Evolutionary conservation across 2,797 vertebrate genomes (phyloP).

Genomic region (Clarias pachynema): DNA sequence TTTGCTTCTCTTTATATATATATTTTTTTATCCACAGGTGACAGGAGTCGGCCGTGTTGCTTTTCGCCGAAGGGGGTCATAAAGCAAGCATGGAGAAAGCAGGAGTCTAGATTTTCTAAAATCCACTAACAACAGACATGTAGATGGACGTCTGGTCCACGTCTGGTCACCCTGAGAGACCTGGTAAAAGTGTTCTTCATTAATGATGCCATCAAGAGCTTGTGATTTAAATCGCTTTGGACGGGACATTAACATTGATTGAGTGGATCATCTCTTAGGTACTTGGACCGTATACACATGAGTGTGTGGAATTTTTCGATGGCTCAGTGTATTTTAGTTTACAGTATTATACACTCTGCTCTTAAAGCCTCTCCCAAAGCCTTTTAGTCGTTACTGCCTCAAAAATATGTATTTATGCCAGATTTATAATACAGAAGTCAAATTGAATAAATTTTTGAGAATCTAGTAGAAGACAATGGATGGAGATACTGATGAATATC

Average conservation of each 20-base stretch:
- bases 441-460: background rate
- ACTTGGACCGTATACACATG: constrained; percentile 26
- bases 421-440: background rate
- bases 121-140: constrained; percentile 1
- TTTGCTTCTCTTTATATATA: background rate
- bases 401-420: background rate
- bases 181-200: constrained; percentile 58
- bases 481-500: background rate
- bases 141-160: background rate
- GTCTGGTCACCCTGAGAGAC: constrained; percentile 47
- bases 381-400: too few relatives aligned
- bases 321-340: background rate
- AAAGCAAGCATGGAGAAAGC: constrained; percentile 20
- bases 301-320: constrained; percentile 13
- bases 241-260: constrained; percentile 59
- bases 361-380: background rate
- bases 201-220: constrained; percentile 67
- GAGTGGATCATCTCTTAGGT: constrained; percentile 64
- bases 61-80: constrained; percentile 16
- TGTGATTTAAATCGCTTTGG: constrained; percentile 69
- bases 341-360: constrained; percentile 15
- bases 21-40: constrained; percentile 31
- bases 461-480: background rate
- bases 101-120: background rate
- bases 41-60: constrained; percentile 17